Evolutionary conservation across 2,113 vertebrate genomes (phyloP), one percentile per base, ranked within the genome.

Genomic region (Abramis brama): DNA sequence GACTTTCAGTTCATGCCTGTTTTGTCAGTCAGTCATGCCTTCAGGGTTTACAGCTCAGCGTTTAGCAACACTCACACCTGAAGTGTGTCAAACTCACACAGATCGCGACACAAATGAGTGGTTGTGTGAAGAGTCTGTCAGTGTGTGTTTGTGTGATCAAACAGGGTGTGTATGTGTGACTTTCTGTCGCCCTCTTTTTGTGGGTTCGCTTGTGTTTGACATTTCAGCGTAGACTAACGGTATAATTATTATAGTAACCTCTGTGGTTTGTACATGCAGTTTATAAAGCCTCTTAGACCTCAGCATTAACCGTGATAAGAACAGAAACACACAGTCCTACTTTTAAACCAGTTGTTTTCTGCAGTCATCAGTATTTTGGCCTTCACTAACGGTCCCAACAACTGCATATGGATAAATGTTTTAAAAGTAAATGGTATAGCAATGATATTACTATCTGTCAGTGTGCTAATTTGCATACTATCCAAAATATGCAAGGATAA

Each of bases 1-100:
- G 79, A 68, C 17, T 81, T 68, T 68, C 79, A 33, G 39, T 50
- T 43, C 27, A 25, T 27, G 78, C 33, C 78, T 27, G 78, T 62
- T 50, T 33, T 68, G 43, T 52, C n/a, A 47, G 60, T 9, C 15
- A n/a, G n/a, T 17, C 25, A 0, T 19, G n/a, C 43, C 25, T 39
- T 12, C 43, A 1, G 62, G 39, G 15, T 12, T 25, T 33, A 68
- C 25, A 13, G 39, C 60, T 21, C 50, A 57, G 27, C 50, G 27
- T 78, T 76, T 23, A 33, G 52, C 55, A 6, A 23, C 27, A 59
- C 52, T 59, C 52, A 1, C 76, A 78, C 52, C 76, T 78, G 78
- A 64, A 43, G 6, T 64, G 78, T 45, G 43, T 43, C 59, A 47
- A 80, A 19, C 78, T 43, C 36, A 50, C 39, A 39, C 39, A 50